Conservation (phyloP, 2,888 invertebrate species). For the Callosobruchus maculatus region DNA sequence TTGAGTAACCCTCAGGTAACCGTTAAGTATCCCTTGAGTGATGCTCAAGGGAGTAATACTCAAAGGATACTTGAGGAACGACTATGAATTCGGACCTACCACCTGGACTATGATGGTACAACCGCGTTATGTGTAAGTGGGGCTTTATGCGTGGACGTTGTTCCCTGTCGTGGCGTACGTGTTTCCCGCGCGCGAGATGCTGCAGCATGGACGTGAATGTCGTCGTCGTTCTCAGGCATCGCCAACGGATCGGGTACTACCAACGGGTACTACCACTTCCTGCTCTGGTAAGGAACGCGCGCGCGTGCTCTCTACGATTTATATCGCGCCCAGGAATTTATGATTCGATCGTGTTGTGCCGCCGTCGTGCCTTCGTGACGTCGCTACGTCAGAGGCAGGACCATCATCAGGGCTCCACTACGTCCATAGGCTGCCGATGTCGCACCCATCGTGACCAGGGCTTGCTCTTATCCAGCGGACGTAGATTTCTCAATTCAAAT, state of each 20-base stretch:
- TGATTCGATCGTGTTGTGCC: slow-evolving; percentile 19
- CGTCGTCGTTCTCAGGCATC: neutral
- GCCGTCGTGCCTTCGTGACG: neutral
- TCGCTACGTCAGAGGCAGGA: neutral
- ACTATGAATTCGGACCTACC: too few relatives aligned
- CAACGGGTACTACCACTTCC: neutral
- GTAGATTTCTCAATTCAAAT: neutral
- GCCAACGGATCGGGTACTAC: too few relatives aligned
- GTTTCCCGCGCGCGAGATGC: neutral
- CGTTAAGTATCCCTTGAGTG: too few relatives aligned
- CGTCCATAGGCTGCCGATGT: too few relatives aligned
- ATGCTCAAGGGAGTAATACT: too few relatives aligned
- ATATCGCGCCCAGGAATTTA: slow-evolving; percentile 27
- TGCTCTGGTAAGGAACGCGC: neutral
- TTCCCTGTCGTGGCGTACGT: neutral
- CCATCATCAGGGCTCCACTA: neutral
- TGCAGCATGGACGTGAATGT: neutral
- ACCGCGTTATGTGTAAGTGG: neutral
- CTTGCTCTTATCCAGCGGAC: neutral
- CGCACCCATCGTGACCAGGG: too few relatives aligned
- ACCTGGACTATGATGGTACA: too few relatives aligned
- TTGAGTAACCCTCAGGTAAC: too few relatives aligned
- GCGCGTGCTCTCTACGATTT: slow-evolving; percentile 15
- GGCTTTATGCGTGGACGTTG: neutral
- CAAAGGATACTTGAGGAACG: too few relatives aligned